A percentile compares a stretch with the other conserved stretches of the same genome.
Conservation (phyloP, 1,140 invertebrate species). For the Penaeus vannamei region DNA sequence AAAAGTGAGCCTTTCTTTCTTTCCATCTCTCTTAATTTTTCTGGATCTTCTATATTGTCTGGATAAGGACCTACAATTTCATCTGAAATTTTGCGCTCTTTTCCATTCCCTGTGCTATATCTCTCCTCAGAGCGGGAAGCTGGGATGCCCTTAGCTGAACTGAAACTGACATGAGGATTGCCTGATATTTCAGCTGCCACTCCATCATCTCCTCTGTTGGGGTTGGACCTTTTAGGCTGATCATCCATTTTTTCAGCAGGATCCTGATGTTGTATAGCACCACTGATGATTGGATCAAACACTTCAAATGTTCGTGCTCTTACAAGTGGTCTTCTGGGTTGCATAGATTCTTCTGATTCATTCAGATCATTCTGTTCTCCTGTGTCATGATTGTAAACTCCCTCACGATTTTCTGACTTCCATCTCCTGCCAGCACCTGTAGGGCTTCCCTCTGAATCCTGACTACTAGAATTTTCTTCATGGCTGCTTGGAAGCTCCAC, state of each 20-base stretch:
- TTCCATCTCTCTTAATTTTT: conserved; percentile 57
- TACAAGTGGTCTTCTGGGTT: conserved; percentile 52
- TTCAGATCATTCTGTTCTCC: not conserved
- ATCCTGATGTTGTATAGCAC: not conserved
- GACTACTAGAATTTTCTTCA: conserved; percentile 62
- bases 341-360: not conserved
- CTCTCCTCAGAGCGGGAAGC: conserved; percentile 17
- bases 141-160: conserved; percentile 12
- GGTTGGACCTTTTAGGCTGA: too few species aligned
- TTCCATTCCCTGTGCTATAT: conserved; percentile 20
- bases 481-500: conserved; percentile 65
- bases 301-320: conserved; percentile 64
- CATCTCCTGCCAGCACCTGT: conserved; percentile 4
- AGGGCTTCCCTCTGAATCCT: conserved; percentile 57
- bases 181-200: not conserved
- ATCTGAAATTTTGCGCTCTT: conserved; percentile 48
- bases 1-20: conserved; percentile 64
- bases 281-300: conserved; percentile 39
- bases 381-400: conserved; percentile 4
- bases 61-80: conserved; percentile 39
- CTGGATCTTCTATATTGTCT: conserved; percentile 57
- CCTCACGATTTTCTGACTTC: conserved; percentile 9
- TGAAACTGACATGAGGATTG: not conserved
- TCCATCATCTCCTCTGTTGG: not conserved
- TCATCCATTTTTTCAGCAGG: too few species aligned